Evolutionary conservation across 1,140 invertebrate genomes (phyloP).

Genomic region (Ooceraea biroi): DNA sequence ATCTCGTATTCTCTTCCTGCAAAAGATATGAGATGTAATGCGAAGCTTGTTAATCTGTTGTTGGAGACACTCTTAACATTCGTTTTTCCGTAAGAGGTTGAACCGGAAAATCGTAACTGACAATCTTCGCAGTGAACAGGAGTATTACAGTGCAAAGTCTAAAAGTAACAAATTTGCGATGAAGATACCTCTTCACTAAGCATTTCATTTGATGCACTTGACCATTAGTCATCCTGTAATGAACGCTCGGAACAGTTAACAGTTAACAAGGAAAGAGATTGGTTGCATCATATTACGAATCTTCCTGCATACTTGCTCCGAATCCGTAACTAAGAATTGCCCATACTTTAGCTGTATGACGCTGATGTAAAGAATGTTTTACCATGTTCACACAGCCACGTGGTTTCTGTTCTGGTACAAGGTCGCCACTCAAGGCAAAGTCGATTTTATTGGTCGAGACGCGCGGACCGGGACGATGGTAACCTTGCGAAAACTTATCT

Average conservation of each 20-base stretch:
- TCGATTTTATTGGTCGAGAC: conserved; percentile 34
- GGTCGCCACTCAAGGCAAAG: conserved; percentile 3
- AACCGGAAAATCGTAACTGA: no score
- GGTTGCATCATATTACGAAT: neutral
- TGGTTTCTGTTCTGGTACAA: conserved; percentile 13
- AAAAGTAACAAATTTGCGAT: neutral
- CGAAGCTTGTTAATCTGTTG: no score
- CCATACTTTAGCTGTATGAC: neutral
- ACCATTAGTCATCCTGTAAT: neutral
- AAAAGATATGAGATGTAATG: no score
- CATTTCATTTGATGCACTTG: no score
- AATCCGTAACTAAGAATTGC: neutral
- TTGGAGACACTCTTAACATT: no score
- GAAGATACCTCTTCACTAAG: neutral
- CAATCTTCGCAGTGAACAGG: no score
- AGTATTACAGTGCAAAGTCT: neutral
- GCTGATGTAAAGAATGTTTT: conserved; percentile 4
- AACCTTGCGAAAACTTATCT: conserved; percentile 47
- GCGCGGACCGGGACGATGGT: neutral
- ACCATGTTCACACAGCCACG: neutral
- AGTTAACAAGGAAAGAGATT: neutral
- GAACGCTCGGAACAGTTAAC: neutral
- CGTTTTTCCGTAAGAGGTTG: no score
- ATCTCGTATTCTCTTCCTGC: no score
- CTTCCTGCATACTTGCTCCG: neutral